phyloP scores from a whole-genome alignment of 2,888 invertebrate species.

The Athripsodes cinereus region DNA sequence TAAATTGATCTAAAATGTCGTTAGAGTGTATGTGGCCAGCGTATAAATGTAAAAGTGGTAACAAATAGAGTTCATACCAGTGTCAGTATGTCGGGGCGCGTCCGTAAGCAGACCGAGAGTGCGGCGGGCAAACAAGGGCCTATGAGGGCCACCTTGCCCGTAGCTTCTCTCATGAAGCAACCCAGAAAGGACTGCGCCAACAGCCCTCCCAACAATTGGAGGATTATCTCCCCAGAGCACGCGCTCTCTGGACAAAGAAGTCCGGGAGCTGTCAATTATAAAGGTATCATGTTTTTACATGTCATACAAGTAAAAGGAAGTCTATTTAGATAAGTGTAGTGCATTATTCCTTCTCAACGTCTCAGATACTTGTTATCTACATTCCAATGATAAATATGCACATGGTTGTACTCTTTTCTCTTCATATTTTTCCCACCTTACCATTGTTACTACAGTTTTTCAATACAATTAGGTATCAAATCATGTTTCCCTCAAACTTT shows the following conservation, averaged over 20 bases:
- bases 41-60: conserved; percentile 8
- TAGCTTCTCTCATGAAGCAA: conserved; percentile 64
- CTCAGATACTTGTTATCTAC: no score
- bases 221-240: conserved; percentile 63
- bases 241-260: conserved; percentile 65
- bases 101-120: conserved; percentile 63
- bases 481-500: no score
- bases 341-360: no score
- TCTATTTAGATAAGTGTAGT: no score
- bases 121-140: conserved; percentile 57
- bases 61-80: conserved; percentile 12
- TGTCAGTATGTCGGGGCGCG: conserved; percentile 50
- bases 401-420: no score
- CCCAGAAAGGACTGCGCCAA: conserved; percentile 56
- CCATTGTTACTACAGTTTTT: no score
- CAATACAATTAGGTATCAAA: no score
- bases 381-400: no score
- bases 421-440: no score
- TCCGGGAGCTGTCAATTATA: conserved; percentile 66
- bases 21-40: conserved; percentile 15
- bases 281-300: conserved; percentile 46
- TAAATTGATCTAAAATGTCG: conserved; percentile 18
- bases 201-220: conserved; percentile 62
- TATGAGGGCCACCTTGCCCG: conserved; percentile 70
- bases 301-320: not conserved